Evolutionary conservation across 2,888 invertebrate genomes (phyloP).

Genomic region (Xestia xanthographa): DNA sequence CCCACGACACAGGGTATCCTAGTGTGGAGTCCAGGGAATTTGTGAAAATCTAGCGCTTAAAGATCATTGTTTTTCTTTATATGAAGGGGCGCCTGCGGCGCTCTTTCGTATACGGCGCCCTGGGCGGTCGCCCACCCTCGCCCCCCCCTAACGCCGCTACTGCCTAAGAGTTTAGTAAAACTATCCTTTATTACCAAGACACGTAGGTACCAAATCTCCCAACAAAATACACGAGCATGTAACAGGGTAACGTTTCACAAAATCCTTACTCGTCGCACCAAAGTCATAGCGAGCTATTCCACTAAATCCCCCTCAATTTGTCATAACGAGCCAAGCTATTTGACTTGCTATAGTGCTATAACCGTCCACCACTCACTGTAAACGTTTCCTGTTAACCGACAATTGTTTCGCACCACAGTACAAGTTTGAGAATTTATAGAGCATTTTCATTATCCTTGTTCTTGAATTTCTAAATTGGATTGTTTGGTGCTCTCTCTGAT

Average conservation of each 20-base stretch:
- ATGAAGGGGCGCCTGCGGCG: too few relatives aligned
- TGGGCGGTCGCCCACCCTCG: too few relatives aligned
- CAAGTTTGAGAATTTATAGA: slow-evolving; percentile 49
- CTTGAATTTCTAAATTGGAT: not conserved
- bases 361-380: slow-evolving; percentile 51
- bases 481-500: not conserved
- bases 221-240: slow-evolving; percentile 34
- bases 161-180: too few relatives aligned
- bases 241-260: slow-evolving; percentile 37
- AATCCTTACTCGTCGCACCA: slow-evolving; percentile 29
- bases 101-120: too few relatives aligned
- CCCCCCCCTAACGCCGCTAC: too few relatives aligned
- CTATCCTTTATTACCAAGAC: not conserved
- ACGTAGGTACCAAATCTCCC: not conserved
- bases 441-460: slow-evolving; percentile 29
- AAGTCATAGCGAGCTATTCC: slow-evolving; percentile 55
- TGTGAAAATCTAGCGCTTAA: too few relatives aligned
- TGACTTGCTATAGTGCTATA: slow-evolving; percentile 73
- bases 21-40: too few relatives aligned
- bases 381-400: slow-evolving; percentile 60
- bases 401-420: slow-evolving; percentile 55
- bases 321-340: slow-evolving; percentile 78
- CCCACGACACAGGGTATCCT: too few relatives aligned
- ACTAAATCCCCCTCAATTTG: slow-evolving; percentile 74
- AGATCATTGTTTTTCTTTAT: too few relatives aligned